Evolutionary conservation across 1,140 invertebrate species (phyloP).

Genomic region (Ptiloglossa arizonensis): DNA sequence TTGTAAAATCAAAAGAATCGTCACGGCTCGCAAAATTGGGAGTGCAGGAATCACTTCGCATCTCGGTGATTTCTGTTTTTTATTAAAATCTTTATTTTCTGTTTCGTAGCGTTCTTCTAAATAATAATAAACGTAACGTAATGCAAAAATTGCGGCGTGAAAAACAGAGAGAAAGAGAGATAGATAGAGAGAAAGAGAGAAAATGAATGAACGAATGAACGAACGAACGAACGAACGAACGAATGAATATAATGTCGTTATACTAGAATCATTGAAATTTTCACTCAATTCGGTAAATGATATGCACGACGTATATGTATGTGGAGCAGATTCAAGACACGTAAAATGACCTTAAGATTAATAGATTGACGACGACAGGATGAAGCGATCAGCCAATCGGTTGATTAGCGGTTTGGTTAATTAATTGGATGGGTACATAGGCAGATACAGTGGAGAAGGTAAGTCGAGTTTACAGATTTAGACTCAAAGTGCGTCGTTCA

Average conservation of each 20-base stretch:
- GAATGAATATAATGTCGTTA: slow-evolving; percentile 51
- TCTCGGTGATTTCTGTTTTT: slow-evolving; percentile 40
- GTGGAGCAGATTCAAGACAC: slow-evolving; percentile 52
- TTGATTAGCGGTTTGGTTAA: slow-evolving; percentile 39
- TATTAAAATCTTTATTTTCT: slow-evolving; percentile 75
- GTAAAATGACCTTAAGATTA: slow-evolving; percentile 61
- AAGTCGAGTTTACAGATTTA: slow-evolving; percentile 49
- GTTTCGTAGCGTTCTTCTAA: slow-evolving; percentile 72
- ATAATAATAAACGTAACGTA: slow-evolving; percentile 76
- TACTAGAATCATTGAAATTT: slow-evolving; percentile 56
- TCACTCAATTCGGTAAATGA: slow-evolving; percentile 49
- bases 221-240: no score
- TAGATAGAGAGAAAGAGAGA: slow-evolving; percentile 17
- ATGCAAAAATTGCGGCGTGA: slow-evolving; percentile 63
- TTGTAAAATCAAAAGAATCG: no score
- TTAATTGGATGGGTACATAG: slow-evolving; percentile 46
- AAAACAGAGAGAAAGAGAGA: slow-evolving; percentile 7
- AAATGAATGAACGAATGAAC: no score
- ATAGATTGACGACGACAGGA: slow-evolving; percentile 56
- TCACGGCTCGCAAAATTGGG: background rate
- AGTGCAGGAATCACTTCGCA: background rate
- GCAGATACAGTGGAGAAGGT: slow-evolving; percentile 38
- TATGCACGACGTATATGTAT: slow-evolving; percentile 54
- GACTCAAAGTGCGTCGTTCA: slow-evolving; percentile 39
- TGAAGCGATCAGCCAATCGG: slow-evolving; percentile 38